Conservation (phyloP, 1,140 invertebrate species). For the Holotrichia oblita region DNA sequence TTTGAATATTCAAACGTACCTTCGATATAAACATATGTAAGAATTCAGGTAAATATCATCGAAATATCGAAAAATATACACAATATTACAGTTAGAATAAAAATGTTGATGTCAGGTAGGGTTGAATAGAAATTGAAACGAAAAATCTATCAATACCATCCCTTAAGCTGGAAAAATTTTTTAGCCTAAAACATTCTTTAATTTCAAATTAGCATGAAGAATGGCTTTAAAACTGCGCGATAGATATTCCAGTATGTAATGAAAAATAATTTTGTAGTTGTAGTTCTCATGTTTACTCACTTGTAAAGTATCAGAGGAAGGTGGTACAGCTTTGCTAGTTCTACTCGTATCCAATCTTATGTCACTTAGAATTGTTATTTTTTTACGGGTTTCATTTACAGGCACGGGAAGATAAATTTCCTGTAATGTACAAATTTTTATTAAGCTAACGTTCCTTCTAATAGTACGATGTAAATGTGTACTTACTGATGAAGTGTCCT, state of each 20-base stretch:
- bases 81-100: too few species aligned
- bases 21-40: not conserved
- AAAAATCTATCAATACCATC: too few species aligned
- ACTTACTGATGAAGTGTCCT: not conserved
- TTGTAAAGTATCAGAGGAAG: not conserved
- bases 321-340: slow-evolving; percentile 1
- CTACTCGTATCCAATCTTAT: not conserved
- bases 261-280: not conserved
- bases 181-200: too few species aligned
- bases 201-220: too few species aligned
- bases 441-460: not conserved
- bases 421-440: not conserved
- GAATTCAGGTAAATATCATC: not conserved
- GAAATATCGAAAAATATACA: not conserved
- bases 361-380: slow-evolving; percentile 13
- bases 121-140: too few species aligned
- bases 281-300: too few species aligned
- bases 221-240: not conserved
- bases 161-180: not conserved
- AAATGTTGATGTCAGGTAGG: too few species aligned
- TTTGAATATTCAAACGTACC: slow-evolving; percentile 6
- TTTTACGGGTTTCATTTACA: slow-evolving; percentile 1
- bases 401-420: not conserved
- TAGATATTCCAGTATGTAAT: not conserved
- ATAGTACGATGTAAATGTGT: not conserved